Evolutionary conservation across 2,797 vertebrate species (phyloP).

Genomic region (Lagocephalus sceleratus): DNA sequence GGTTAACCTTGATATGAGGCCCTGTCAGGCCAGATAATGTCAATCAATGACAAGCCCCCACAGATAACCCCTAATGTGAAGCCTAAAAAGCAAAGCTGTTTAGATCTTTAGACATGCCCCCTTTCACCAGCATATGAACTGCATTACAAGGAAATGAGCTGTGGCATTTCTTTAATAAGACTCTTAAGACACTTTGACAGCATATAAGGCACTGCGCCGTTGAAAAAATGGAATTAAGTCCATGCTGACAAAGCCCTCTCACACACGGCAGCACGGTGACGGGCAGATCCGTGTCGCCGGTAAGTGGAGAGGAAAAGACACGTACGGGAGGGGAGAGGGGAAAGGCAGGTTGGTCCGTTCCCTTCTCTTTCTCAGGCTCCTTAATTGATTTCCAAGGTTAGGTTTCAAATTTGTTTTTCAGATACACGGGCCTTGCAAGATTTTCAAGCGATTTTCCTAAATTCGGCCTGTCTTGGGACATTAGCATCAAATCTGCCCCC

Average conservation of each 20-base stretch:
- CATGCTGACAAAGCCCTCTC: constrained; percentile 59
- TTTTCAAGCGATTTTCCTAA: constrained; percentile 67
- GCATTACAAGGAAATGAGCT: constrained; percentile 76
- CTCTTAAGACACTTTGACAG: constrained; percentile 79
- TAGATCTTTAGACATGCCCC: constrained; percentile 78
- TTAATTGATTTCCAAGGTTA: constrained; percentile 82
- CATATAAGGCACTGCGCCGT: constrained; percentile 70
- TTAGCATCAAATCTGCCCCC: constrained; percentile 25
- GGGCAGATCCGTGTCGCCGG: constrained; percentile 54
- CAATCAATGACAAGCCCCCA: constrained; percentile 78
- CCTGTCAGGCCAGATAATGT: constrained; percentile 78
- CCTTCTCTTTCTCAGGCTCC: constrained; percentile 61
- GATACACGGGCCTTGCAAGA: constrained; percentile 51
- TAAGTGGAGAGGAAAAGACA: constrained; percentile 50
- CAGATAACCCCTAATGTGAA: constrained; percentile 77
- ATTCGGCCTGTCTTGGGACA: constrained; percentile 44
- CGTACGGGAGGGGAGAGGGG: constrained; percentile 12
- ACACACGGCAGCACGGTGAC: constrained; percentile 44
- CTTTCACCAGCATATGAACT: constrained; percentile 76
- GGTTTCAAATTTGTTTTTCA: constrained; percentile 77
- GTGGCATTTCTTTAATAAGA: constrained; percentile 81
- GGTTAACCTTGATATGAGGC: constrained; percentile 82
- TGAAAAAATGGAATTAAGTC: constrained; percentile 65
- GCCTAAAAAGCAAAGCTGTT: constrained; percentile 80
- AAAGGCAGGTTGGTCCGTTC: constrained; percentile 50